Conservation (phyloP, 2,113 vertebrate genomes). For the Elanoides forficatus region DNA sequence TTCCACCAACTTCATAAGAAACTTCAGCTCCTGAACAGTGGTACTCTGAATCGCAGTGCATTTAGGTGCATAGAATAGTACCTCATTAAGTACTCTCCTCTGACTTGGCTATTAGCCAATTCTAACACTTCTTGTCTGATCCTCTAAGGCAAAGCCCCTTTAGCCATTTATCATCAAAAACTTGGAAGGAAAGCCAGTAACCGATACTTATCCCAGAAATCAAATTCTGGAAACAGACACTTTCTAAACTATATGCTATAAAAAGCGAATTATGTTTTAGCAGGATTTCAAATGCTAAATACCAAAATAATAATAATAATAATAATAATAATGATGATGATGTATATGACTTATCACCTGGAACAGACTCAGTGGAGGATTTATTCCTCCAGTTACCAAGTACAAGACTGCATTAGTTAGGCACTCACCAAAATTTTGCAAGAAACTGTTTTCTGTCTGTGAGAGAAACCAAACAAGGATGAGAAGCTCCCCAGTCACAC, state of each 20-base stretch:
- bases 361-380: not conserved
- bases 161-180: not conserved
- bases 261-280: not conserved
- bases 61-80: fast-evolving
- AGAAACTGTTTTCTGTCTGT: not conserved
- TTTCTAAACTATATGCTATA: not conserved
- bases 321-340: not conserved
- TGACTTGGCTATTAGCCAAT: not conserved
- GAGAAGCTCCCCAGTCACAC: not conserved
- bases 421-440: not conserved
- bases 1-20: not conserved
- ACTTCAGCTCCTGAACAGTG: not conserved
- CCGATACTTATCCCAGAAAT: not conserved
- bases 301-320: not conserved
- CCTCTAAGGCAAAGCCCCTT: slow-evolving; percentile 14
- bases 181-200: not conserved
- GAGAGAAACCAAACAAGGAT: not conserved
- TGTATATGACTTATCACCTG: not conserved
- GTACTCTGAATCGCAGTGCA: not conserved
- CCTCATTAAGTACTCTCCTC: not conserved
- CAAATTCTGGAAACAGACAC: not conserved
- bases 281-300: not conserved
- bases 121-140: not conserved
- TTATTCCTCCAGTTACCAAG: not conserved
- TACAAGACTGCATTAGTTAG: not conserved